These are phyloP conservation scores for Lampris incognitus DNA, from an alignment of 2,113 vertebrate genomes.

Conservation along the genomic window DNA sequence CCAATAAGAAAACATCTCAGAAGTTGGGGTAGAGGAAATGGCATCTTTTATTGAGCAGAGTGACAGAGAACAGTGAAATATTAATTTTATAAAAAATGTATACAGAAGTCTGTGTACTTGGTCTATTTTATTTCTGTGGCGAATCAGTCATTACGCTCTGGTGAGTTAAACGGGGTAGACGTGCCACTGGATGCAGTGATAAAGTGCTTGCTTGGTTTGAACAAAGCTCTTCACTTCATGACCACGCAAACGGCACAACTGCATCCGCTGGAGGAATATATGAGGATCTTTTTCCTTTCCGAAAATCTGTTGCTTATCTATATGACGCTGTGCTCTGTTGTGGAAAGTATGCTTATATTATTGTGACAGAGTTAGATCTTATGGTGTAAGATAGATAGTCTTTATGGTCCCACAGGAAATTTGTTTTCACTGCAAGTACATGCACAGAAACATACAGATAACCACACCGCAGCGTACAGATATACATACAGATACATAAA, in stretches of 20 bases:
- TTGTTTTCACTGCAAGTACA: too few species aligned
- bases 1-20: conserved; percentile 68
- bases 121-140: conserved; percentile 82
- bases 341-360: conserved; percentile 21
- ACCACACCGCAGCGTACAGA: too few species aligned
- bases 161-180: conserved; percentile 70
- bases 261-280: conserved; percentile 32
- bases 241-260: conserved; percentile 56
- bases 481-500: too few species aligned
- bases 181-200: conserved; percentile 72
- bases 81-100: conserved; percentile 84
- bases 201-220: conserved; percentile 68
- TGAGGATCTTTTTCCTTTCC: conserved; percentile 6
- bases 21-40: conserved; percentile 73
- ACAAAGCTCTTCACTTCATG: conserved; percentile 59
- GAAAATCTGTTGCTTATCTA: not conserved
- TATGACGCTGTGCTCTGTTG: not conserved
- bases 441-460: too few species aligned
- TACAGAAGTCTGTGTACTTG: conserved; percentile 73
- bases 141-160: conserved; percentile 75
- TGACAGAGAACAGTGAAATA: conserved; percentile 79
- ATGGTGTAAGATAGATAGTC: conserved; percentile 25
- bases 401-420: too few species aligned
- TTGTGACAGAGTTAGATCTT: conserved; percentile 44
- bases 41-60: conserved; percentile 81